Conservation (phyloP, 2,113 vertebrate genomes). For the Halcyon malimbica region DNA sequence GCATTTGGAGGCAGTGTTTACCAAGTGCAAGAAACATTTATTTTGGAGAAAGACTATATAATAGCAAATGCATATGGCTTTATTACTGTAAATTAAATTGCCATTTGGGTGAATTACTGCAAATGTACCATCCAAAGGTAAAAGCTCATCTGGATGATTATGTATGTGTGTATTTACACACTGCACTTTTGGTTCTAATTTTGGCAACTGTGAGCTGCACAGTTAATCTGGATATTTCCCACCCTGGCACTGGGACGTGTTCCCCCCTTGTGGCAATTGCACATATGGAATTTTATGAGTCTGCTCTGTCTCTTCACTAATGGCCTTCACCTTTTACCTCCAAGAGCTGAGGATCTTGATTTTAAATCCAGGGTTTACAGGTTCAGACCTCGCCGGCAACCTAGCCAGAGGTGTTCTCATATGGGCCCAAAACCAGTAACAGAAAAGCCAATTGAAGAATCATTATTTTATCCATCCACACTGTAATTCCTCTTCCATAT, state of each 20-base stretch:
- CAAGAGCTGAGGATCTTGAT: not conserved
- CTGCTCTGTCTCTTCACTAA: slow-evolving; percentile 31
- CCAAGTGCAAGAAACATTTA: not conserved
- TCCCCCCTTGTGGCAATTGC: slow-evolving; percentile 3
- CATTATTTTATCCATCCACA: not conserved
- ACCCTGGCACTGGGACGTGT: not conserved
- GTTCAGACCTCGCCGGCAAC: not conserved
- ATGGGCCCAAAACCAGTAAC: not conserved
- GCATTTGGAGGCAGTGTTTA: slow-evolving; percentile 26
- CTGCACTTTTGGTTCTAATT: not conserved
- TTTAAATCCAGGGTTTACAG: slow-evolving; percentile 39
- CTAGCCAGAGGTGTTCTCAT: not conserved
- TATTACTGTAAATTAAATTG: slow-evolving; percentile 12
- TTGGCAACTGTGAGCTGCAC: not conserved
- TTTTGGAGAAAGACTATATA: not conserved
- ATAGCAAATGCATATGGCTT: slow-evolving; percentile 2
- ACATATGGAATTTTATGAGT: slow-evolving; percentile 27
- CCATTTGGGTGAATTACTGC: not conserved
- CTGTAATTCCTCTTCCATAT: slow-evolving; percentile 17
- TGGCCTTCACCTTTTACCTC: slow-evolving; percentile 50
- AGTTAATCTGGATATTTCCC: not conserved
- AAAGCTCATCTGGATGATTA: not conserved
- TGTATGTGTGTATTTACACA: not conserved
- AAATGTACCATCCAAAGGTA: slow-evolving; percentile 18
- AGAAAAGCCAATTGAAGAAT: slow-evolving; percentile 6